Percentiles rank a stretch among this genome's conserved stretches.
phyloP scores from a whole-genome alignment of 2,888 invertebrate genomes.

The Mechanitis messenoides region DNA sequence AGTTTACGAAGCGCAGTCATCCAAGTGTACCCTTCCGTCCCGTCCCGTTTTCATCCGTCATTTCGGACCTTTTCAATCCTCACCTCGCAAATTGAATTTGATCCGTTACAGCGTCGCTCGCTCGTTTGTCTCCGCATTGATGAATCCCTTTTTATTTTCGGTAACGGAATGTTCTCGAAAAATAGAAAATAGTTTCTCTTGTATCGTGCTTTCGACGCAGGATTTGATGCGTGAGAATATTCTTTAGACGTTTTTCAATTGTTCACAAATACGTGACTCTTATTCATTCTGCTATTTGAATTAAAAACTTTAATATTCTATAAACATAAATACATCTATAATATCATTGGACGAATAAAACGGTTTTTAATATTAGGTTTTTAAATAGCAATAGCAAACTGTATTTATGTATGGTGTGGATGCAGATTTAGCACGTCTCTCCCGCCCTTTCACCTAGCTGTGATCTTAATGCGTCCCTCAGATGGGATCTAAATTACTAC shows the following conservation, averaged over 20 bases:
- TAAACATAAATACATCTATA: too few relatives aligned
- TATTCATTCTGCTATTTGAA: too few relatives aligned
- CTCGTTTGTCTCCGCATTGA: constrained; percentile 62
- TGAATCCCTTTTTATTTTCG: constrained; percentile 45
- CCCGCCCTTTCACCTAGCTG: constrained; percentile 36
- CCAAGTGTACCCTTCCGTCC: constrained; percentile 20
- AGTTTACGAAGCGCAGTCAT: constrained; percentile 18
- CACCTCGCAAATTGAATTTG: constrained; percentile 73
- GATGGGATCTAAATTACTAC: constrained; percentile 71
- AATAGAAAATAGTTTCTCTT: constrained; percentile 24
- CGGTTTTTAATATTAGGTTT: constrained; percentile 2
- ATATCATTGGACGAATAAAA: too few relatives aligned
- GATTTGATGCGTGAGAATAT: constrained; percentile 11
- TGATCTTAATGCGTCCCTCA: constrained; percentile 58
- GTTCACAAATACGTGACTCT: background rate
- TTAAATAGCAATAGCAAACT: background rate
- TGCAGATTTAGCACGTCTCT: constrained; percentile 23
- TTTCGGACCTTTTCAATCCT: constrained; percentile 69
- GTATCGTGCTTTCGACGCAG: constrained; percentile 12
- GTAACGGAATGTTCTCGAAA: constrained; percentile 30
- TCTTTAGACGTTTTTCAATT: background rate
- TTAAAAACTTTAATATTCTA: too few relatives aligned
- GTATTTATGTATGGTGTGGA: constrained; percentile 7
- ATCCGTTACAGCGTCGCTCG: constrained; percentile 63
- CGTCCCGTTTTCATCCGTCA: constrained; percentile 48